Conservation (phyloP, 2,888 invertebrate species). For the Coleophora deauratella region DNA sequence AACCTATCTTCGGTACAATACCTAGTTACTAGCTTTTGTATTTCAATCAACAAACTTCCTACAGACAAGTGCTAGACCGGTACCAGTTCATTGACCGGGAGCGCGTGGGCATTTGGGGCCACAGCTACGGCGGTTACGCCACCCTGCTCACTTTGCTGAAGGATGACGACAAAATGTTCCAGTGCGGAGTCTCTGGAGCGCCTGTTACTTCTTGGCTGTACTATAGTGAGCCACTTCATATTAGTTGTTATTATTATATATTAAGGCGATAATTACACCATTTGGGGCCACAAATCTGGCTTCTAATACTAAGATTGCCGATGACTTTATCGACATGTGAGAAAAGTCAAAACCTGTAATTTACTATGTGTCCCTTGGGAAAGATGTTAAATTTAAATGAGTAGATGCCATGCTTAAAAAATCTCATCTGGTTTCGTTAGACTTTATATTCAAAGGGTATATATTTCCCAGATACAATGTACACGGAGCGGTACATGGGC, state of each 20-base stretch:
- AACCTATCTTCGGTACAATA: too few relatives aligned
- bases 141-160: slow-evolving; percentile 83
- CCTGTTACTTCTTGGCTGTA: slow-evolving; percentile 94
- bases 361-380: too few relatives aligned
- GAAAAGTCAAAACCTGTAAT: too few relatives aligned
- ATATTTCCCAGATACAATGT: slow-evolving; percentile 90
- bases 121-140: slow-evolving; percentile 96
- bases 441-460: too few relatives aligned
- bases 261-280: neutral
- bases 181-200: slow-evolving; percentile 91
- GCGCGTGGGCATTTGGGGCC: slow-evolving; percentile 88
- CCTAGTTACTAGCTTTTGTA: too few relatives aligned
- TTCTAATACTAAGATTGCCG: too few relatives aligned
- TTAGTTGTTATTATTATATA: too few relatives aligned
- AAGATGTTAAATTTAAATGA: too few relatives aligned
- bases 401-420: too few relatives aligned
- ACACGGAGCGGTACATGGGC: slow-evolving; percentile 96
- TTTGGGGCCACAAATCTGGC: too few relatives aligned
- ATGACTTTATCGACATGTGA: too few relatives aligned
- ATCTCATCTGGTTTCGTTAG: too few relatives aligned
- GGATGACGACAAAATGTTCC: slow-evolving; percentile 81
- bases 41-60: slow-evolving; percentile 14
- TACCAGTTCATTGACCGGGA: slow-evolving; percentile 79
- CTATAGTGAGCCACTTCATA: slow-evolving; percentile 82
- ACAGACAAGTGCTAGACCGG: slow-evolving; percentile 68